Evolutionary conservation across 2,113 vertebrate species (phyloP).

Genomic region (Neolamprologus fasciatus): DNA sequence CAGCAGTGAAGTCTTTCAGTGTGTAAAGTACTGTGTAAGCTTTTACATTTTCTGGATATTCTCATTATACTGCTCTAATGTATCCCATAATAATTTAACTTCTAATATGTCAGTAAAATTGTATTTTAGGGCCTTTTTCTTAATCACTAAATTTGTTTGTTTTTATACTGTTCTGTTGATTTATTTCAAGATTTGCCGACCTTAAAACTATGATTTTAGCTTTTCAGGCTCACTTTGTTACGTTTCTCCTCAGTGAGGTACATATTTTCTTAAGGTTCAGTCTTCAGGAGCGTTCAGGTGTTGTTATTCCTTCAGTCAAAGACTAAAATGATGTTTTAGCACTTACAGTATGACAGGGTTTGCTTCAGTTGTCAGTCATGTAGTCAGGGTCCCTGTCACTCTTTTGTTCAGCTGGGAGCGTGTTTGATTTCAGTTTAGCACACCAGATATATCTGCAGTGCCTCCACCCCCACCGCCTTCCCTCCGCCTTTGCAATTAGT

Average conservation of each 20-base stretch:
- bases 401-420: neutral
- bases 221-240: neutral
- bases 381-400: neutral
- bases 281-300: neutral
- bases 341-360: neutral
- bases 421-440: neutral
- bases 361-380: neutral
- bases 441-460: neutral
- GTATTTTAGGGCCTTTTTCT: neutral
- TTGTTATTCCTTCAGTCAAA: neutral
- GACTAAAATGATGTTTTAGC: neutral
- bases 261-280: neutral
- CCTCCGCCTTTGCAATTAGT: neutral
- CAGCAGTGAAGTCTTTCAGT: neutral
- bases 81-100: neutral
- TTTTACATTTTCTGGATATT: neutral
- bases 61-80: neutral
- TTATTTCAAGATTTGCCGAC: neutral
- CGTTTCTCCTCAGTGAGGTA: neutral
- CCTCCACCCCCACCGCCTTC: neutral
- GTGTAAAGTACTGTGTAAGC: neutral
- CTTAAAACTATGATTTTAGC: neutral
- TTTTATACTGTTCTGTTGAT: neutral
- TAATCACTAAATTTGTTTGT: neutral
- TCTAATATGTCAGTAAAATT: neutral